Evolutionary conservation across 2,113 vertebrate genomes (phyloP).

Genomic region (Sylvia atricapilla): DNA sequence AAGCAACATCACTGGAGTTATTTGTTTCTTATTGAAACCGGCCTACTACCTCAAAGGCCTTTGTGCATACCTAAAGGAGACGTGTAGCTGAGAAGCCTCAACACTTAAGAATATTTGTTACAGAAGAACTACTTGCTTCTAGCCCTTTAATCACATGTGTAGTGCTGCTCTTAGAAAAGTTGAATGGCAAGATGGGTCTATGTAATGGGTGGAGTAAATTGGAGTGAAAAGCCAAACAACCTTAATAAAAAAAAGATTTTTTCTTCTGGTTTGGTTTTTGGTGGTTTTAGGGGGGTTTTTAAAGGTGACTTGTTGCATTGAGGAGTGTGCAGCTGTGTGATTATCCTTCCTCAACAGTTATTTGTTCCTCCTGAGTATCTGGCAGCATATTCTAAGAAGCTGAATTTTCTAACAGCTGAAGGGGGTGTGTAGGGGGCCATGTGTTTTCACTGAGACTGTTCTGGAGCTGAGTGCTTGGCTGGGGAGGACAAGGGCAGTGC

Average conservation of each 20-base stretch:
- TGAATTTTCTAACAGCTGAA: not conserved
- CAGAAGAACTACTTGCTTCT: not conserved
- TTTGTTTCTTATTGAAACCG: not conserved
- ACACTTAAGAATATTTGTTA: not conserved
- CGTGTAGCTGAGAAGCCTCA: not conserved
- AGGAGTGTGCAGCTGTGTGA: accelerated
- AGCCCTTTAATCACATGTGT: not conserved
- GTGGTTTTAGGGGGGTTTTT: not conserved
- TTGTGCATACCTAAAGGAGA: not conserved
- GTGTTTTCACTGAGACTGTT: not conserved
- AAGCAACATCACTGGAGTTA: not conserved
- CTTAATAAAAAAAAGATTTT: not conserved
- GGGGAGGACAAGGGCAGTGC: not conserved
- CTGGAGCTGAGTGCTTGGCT: not conserved
- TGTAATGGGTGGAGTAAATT: accelerated
- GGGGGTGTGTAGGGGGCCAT: accelerated
- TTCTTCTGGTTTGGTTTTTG: not conserved
- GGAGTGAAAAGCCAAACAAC: not conserved
- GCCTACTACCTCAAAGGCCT: not conserved
- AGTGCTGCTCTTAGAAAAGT: not conserved
- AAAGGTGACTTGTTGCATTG: not conserved
- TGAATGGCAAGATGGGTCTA: accelerated
- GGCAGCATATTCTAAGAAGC: not conserved
- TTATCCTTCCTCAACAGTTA: not conserved
- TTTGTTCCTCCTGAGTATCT: not conserved